Evolutionary conservation across 2,113 vertebrate species (phyloP).

Genomic region (Bos taurus): ARS-UCD2.0 NC_037332.1:55570001-55570500

Average conservation of each 20-base stretch:
- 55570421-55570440: neutral
- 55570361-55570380: neutral
- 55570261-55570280: neutral
- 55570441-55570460: neutral
- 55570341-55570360: neutral
- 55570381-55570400: neutral
- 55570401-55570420: neutral
- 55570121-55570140: neutral
- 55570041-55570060: neutral
- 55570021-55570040: neutral
- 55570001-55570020: neutral
- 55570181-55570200: neutral
- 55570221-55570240: neutral
- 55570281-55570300: neutral
- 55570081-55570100: neutral
- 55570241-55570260: neutral
- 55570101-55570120: neutral
- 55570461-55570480: neutral
- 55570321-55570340: neutral
- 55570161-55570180: neutral
- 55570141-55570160: neutral
- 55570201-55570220: neutral
- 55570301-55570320: neutral
- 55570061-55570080: neutral
- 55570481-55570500: neutral